These are phyloP conservation scores for Thamnophis elegans DNA, from an alignment of 2,797 vertebrate genomes.

Conservation along the genomic window DNA sequence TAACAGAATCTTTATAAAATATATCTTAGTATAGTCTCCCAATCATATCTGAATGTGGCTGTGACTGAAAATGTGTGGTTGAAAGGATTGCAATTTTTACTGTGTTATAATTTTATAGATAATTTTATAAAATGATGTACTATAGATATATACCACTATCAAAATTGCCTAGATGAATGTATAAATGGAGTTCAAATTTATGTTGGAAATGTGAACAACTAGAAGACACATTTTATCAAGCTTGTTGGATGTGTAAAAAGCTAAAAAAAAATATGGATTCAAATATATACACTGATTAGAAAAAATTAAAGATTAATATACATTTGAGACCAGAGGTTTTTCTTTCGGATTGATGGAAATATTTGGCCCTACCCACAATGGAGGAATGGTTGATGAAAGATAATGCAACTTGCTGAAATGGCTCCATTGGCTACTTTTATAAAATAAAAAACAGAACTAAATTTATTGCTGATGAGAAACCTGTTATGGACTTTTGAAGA, in stretches of 20 bases:
- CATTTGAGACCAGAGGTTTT: not conserved
- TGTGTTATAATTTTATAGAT: not conserved
- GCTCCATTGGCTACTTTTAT: not conserved
- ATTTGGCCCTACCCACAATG: not conserved
- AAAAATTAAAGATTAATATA: not conserved
- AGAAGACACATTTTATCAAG: not conserved
- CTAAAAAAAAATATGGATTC: not conserved
- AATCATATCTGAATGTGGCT: not conserved
- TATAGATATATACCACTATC: not conserved
- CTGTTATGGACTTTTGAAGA: not conserved
- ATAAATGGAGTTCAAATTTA: not conserved
- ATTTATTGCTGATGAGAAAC: not conserved
- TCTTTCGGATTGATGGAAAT: not conserved
- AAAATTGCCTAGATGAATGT: not conserved
- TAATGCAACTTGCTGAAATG: not conserved
- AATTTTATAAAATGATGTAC: not conserved
- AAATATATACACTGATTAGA: not conserved
- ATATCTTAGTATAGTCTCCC: not conserved
- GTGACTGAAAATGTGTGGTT: not conserved
- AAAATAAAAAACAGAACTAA: not conserved
- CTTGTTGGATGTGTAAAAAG: not conserved
- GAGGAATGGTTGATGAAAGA: not conserved
- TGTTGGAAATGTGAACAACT: not conserved
- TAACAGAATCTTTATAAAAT: not conserved
- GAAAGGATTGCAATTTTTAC: not conserved